These are phyloP conservation scores for Smittia aterrima DNA, from an alignment of 2,888 invertebrate species.

Conservation along the genomic window DNA sequence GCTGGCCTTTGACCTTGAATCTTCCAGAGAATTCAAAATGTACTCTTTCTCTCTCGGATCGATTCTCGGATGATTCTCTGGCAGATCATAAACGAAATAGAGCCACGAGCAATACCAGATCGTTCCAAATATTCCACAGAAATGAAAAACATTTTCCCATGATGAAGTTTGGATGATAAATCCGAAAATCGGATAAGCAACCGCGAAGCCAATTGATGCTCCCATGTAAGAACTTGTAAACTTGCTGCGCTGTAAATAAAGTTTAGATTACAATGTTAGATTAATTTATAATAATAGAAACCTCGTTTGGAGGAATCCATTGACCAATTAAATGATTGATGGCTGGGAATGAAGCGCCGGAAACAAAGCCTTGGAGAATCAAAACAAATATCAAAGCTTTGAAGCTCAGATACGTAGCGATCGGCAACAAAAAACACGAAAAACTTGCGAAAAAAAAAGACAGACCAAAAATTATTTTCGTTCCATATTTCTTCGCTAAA, in stretches of 20 bases:
- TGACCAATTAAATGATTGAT: slow-evolving; percentile 51
- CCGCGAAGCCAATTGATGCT: slow-evolving; percentile 64
- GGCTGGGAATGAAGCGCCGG: slow-evolving; percentile 50
- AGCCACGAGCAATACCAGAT: slow-evolving; percentile 64
- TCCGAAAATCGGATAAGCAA: slow-evolving; percentile 70
- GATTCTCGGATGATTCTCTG: slow-evolving; percentile 65
- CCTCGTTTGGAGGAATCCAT: slow-evolving; percentile 81
- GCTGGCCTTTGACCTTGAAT: slow-evolving; percentile 48
- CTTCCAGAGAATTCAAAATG: slow-evolving; percentile 59
- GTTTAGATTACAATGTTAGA: background rate
- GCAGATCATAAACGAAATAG: slow-evolving; percentile 58
- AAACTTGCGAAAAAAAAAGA: slow-evolving; percentile 64
- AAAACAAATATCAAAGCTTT: slow-evolving; percentile 60
- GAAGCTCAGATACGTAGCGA: slow-evolving; percentile 60
- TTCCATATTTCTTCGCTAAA: slow-evolving; percentile 66
- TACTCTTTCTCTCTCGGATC: slow-evolving; percentile 58
- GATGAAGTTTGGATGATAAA: slow-evolving; percentile 63
- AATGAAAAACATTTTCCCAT: slow-evolving; percentile 72
- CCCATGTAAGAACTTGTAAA: slow-evolving; percentile 64
- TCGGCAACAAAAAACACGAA: slow-evolving; percentile 65
- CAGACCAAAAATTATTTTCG: slow-evolving; percentile 68
- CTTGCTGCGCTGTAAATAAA: slow-evolving; percentile 46
- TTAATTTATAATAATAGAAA: no score
- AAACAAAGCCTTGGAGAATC: slow-evolving; percentile 66
- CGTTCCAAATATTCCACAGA: slow-evolving; percentile 61